Evolutionary conservation across 2,888 invertebrate genomes (phyloP).

Genomic region (Mythimna loreyi): DNA sequence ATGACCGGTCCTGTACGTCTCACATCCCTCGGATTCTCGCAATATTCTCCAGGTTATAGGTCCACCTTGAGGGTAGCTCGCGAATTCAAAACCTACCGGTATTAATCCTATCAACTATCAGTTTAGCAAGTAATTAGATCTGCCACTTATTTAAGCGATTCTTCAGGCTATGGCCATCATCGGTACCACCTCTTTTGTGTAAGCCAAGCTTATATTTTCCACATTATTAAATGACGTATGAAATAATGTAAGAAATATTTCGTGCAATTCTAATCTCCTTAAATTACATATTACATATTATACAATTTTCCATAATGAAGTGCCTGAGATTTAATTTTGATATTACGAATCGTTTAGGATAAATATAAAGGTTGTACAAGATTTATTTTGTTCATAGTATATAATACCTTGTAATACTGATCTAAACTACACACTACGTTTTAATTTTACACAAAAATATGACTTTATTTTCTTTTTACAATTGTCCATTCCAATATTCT

Average conservation of each 20-base stretch:
- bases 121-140: too few species aligned
- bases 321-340: not conserved
- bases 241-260: not conserved
- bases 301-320: too few species aligned
- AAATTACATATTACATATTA: too few species aligned
- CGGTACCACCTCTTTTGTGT: not conserved
- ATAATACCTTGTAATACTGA: slow-evolving; percentile 38
- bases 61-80: too few species aligned
- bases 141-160: too few species aligned
- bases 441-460: not conserved
- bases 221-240: not conserved
- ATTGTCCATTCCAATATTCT: not conserved
- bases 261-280: too few species aligned
- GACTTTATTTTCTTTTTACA: not conserved
- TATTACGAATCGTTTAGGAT: slow-evolving; percentile 1
- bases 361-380: not conserved
- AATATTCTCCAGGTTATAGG: too few species aligned
- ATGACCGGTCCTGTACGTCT: too few species aligned
- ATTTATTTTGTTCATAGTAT: slow-evolving; percentile 23
- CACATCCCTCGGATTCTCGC: too few species aligned
- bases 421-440: slow-evolving; percentile 9
- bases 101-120: too few species aligned
- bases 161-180: too few species aligned
- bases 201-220: not conserved
- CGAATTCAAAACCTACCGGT: too few species aligned